A percentile compares a stretch with the other conserved stretches of the same genome.
Conservation (phyloP, 2,797 vertebrate species). For the Sylvilagus floridanus region DNA sequence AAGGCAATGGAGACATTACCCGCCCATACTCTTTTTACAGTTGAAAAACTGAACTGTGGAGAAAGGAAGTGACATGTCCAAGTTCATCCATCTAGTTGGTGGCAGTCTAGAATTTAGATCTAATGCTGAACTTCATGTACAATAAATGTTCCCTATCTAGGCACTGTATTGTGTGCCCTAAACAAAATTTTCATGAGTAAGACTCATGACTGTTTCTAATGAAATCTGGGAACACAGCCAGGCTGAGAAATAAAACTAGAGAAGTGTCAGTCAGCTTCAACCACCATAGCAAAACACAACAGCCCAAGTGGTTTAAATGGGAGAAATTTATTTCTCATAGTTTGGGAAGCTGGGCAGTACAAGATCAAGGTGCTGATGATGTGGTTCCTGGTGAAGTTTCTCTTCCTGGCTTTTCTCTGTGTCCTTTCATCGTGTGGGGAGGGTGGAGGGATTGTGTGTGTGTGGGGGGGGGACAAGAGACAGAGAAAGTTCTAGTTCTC, state of each 20-base stretch:
- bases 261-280: background rate
- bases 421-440: background rate
- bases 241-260: background rate
- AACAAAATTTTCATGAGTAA: background rate
- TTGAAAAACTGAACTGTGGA: background rate
- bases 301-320: background rate
- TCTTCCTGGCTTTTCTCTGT: background rate
- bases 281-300: background rate
- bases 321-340: background rate
- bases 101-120: conserved; percentile 12
- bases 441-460: no score
- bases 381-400: background rate
- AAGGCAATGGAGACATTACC: conserved; percentile 33
- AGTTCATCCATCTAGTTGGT: background rate
- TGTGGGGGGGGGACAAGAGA: fast-evolving
- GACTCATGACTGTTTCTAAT: background rate
- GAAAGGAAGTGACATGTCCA: background rate
- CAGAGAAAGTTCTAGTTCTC: background rate
- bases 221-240: background rate
- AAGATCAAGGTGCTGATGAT: background rate
- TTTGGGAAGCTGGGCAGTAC: background rate
- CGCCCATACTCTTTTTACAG: background rate
- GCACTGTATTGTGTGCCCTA: background rate
- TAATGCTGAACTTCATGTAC: background rate
- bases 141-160: background rate